A percentile compares a stretch with the other conserved stretches of the same genome.
Evolutionary conservation across 2,888 invertebrate species (phyloP).

Genomic region (Leptopilina syphax): DNA sequence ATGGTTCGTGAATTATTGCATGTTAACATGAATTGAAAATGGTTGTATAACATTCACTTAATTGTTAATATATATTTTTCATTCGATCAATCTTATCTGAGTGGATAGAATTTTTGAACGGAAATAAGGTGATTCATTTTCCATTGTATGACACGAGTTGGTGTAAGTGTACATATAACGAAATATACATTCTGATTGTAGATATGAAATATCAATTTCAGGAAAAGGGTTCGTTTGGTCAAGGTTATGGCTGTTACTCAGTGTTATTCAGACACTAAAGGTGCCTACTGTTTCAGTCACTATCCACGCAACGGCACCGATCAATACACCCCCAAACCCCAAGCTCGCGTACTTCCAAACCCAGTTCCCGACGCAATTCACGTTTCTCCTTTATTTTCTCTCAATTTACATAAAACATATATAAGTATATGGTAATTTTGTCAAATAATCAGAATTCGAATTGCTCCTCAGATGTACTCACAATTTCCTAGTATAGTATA

Average conservation of each 20-base stretch:
- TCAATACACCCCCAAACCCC: conserved; percentile 73
- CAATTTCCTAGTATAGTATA: background rate
- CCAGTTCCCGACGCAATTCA: conserved; percentile 61
- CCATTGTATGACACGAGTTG: background rate
- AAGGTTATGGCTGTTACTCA: conserved; percentile 49
- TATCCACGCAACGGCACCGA: conserved; percentile 66
- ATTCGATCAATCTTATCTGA: background rate
- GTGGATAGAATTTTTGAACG: background rate
- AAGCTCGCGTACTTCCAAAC: conserved; percentile 70
- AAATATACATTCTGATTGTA: background rate
- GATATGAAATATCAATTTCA: conserved; percentile 31
- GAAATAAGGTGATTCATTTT: conserved; percentile 6
- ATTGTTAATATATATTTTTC: background rate
- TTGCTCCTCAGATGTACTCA: background rate
- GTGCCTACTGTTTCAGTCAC: conserved; percentile 70
- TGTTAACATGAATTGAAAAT: no score
- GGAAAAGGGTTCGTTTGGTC: conserved; percentile 37
- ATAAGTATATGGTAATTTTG: conserved; percentile 38
- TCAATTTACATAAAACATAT: conserved; percentile 37
- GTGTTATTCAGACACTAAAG: conserved; percentile 61
- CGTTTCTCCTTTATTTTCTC: conserved; percentile 38
- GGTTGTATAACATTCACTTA: no score
- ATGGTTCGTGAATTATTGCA: no score
- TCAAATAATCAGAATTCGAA: conserved; percentile 31
- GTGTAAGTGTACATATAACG: background rate